Evolutionary conservation across 1,140 invertebrate species (phyloP).

Genomic region (Maniola jurtina): DNA sequence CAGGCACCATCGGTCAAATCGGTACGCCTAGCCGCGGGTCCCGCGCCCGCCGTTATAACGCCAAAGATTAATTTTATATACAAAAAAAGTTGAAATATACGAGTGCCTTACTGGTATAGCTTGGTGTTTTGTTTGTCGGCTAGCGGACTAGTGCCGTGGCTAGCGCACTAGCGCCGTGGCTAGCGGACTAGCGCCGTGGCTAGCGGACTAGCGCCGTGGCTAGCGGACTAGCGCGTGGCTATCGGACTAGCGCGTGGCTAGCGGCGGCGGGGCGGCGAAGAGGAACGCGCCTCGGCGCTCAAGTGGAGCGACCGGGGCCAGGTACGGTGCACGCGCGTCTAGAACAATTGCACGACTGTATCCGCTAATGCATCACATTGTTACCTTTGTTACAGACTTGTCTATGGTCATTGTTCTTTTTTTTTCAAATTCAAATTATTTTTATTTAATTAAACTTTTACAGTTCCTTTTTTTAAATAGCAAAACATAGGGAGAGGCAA

Average conservation of each 20-base stretch:
- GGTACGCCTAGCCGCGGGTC: not conserved
- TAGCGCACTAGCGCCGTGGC: constrained; percentile 1
- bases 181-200: constrained; percentile 6
- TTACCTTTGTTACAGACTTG: not conserved
- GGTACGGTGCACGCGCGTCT: constrained; percentile 77
- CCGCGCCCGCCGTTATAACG: constrained; percentile 44
- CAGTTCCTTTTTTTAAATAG: no score
- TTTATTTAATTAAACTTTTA: no score
- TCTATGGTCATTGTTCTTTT: not conserved
- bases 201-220: not conserved
- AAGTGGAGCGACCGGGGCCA: constrained; percentile 81
- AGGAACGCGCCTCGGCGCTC: constrained; percentile 80
- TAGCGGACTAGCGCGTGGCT: no score
- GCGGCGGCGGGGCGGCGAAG: constrained; percentile 48
- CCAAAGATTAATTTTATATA: constrained; percentile 76
- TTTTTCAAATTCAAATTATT: no score
- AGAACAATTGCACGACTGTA: constrained; percentile 47
- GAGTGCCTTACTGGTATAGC: constrained; percentile 76
- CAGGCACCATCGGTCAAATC: not conserved
- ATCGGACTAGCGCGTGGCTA: not conserved
- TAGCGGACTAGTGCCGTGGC: constrained; percentile 10
- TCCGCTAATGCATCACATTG: constrained; percentile 7
- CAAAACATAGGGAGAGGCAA: no score
- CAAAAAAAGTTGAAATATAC: constrained; percentile 71
- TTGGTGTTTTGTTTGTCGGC: constrained; percentile 66